A percentile compares a stretch with the other conserved stretches of the same genome.
Conservation (phyloP, 2,797 vertebrate genomes). For the Sarcophilus harrisii region DNA sequence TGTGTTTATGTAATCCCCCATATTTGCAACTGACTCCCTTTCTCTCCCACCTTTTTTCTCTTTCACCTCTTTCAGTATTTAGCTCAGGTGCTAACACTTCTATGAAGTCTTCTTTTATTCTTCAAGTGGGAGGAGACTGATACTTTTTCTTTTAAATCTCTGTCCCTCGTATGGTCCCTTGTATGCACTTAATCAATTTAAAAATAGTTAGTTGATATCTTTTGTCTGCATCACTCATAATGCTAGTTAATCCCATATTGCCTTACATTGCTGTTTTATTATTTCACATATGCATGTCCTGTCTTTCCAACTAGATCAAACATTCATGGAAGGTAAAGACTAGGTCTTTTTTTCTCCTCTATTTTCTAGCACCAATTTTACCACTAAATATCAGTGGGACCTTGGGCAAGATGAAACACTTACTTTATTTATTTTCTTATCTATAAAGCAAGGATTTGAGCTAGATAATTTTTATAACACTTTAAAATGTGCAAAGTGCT, state of each 20-base stretch:
- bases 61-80: neutral
- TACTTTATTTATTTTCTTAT: conserved; percentile 54
- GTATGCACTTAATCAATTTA: neutral
- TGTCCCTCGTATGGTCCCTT: neutral
- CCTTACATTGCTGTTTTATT: neutral
- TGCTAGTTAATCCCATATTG: neutral
- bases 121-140: neutral
- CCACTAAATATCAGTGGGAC: conserved; percentile 53
- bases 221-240: neutral
- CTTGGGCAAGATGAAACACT: conserved; percentile 31
- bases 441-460: conserved; percentile 62
- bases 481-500: neutral
- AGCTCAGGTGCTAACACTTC: neutral
- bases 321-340: neutral
- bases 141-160: conserved; percentile 1
- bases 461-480: neutral
- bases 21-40: neutral
- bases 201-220: neutral
- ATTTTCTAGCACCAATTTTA: conserved; percentile 50
- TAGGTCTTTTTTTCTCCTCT: conserved; percentile 40
- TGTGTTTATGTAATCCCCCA: neutral
- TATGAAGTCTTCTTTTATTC: neutral
- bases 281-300: conserved; percentile 39
- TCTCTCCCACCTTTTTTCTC: neutral
- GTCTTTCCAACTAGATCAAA: conserved; percentile 15